Conservation (phyloP, 2,797 vertebrate genomes). For the Chiloscyllium punctatum region DNA sequence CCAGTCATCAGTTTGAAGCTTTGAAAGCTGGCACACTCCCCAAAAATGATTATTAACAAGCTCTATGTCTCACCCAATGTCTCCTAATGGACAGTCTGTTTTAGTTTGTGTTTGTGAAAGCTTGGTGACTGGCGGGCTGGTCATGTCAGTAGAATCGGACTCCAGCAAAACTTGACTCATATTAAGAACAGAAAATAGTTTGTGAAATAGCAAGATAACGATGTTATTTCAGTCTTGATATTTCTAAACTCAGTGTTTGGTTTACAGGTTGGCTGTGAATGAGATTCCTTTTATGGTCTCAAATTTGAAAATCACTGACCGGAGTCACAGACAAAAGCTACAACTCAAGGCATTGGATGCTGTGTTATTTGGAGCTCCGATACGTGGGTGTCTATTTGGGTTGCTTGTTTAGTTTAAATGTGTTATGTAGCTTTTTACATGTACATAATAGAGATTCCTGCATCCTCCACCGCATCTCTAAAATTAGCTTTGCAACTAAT, state of each 20-base stretch:
- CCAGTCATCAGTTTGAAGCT: neutral
- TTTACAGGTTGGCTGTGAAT: slow-evolving; percentile 86
- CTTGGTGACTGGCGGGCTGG: neutral
- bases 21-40: neutral
- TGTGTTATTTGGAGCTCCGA: slow-evolving; percentile 88
- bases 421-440: neutral
- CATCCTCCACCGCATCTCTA: neutral
- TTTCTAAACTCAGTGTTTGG: slow-evolving; percentile 4
- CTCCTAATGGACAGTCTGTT: neutral
- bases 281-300: slow-evolving; percentile 85
- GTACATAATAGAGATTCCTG: neutral
- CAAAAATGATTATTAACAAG: neutral
- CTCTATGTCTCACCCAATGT: too few species aligned
- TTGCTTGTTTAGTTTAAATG: neutral
- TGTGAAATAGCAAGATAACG: neutral
- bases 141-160: neutral
- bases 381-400: slow-evolving; percentile 69
- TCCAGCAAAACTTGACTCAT: neutral
- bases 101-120: neutral
- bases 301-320: slow-evolving; percentile 89
- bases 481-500: neutral
- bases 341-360: slow-evolving; percentile 93
- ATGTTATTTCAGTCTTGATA: neutral
- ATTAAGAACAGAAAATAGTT: neutral
- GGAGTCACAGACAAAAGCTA: slow-evolving; percentile 92